phyloP scores from a whole-genome alignment of 2,113 vertebrate genomes.

The Elaphurus davidianus region DNA sequence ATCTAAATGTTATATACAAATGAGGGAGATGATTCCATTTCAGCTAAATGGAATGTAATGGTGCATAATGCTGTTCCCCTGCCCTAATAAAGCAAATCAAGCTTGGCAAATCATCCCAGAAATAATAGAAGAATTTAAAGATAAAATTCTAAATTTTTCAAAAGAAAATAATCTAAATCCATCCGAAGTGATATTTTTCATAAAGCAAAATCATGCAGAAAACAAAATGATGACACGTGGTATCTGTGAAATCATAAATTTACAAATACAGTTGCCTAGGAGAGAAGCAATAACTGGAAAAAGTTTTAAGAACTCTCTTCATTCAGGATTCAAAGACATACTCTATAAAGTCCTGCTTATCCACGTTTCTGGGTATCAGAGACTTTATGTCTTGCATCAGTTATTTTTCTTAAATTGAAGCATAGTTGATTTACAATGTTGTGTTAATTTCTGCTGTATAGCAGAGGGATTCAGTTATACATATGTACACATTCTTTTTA shows the following conservation, averaged over 20 bases:
- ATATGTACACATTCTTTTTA: background rate
- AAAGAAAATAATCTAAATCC: background rate
- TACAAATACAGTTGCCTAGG: conserved; percentile 20
- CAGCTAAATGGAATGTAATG: conserved; percentile 3
- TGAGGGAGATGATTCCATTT: background rate
- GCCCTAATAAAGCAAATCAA: background rate
- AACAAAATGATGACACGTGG: background rate
- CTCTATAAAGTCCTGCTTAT: background rate
- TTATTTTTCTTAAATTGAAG: background rate
- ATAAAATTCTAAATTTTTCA: background rate
- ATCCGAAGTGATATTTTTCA: background rate
- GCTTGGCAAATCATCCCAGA: background rate
- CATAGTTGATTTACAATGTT: background rate
- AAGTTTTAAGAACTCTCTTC: background rate
- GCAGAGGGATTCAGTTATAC: background rate
- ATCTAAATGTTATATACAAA: conserved; percentile 23
- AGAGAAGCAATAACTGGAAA: background rate
- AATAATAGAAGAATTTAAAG: conserved; percentile 21
- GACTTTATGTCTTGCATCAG: background rate
- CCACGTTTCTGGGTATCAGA: background rate
- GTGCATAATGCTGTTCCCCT: background rate
- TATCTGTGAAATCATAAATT: conserved; percentile 4
- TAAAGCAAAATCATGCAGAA: background rate
- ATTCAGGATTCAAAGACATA: background rate
- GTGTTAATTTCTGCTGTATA: background rate